Conservation (phyloP, 2,888 invertebrate genomes). For the Amphipyra tragopoginis region DNA sequence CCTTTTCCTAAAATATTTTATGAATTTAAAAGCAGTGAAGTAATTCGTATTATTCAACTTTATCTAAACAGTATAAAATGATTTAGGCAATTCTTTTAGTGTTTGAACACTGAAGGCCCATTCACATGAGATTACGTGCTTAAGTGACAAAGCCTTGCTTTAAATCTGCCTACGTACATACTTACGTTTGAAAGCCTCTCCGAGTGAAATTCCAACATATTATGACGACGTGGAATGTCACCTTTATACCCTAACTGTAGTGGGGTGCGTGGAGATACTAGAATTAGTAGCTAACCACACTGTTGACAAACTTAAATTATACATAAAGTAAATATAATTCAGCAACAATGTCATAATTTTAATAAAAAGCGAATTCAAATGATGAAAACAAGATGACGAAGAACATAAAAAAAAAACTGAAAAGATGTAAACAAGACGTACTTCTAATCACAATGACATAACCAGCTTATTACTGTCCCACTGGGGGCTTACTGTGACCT, state of each 20-base stretch:
- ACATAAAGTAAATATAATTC: too few species aligned
- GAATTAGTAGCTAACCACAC: too few species aligned
- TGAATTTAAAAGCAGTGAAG: constrained; percentile 12
- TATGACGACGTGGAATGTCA: constrained; percentile 33
- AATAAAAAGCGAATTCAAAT: too few species aligned
- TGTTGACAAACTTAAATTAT: too few species aligned
- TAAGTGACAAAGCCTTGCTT: constrained; percentile 40
- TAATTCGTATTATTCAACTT: constrained; percentile 17
- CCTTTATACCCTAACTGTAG: constrained; percentile 20
- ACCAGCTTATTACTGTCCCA: too few species aligned
- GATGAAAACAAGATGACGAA: too few species aligned
- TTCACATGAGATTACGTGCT: constrained; percentile 49
- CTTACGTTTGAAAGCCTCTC: constrained; percentile 9
- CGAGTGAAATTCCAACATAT: constrained; percentile 21
- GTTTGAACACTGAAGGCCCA: constrained; percentile 31
- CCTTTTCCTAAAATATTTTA: not conserved
- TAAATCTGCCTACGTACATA: constrained; percentile 42
- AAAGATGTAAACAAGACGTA: too few species aligned
- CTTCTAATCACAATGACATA: too few species aligned
- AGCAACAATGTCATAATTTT: too few species aligned
- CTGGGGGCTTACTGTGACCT: too few species aligned
- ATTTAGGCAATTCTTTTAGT: constrained; percentile 47
- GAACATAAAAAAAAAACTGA: too few species aligned
- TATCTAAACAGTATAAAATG: constrained; percentile 27
- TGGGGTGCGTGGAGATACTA: too few species aligned